Evolutionary conservation across 2,113 vertebrate genomes (phyloP).

Genomic region (Sylvilagus bachmani): DNA sequence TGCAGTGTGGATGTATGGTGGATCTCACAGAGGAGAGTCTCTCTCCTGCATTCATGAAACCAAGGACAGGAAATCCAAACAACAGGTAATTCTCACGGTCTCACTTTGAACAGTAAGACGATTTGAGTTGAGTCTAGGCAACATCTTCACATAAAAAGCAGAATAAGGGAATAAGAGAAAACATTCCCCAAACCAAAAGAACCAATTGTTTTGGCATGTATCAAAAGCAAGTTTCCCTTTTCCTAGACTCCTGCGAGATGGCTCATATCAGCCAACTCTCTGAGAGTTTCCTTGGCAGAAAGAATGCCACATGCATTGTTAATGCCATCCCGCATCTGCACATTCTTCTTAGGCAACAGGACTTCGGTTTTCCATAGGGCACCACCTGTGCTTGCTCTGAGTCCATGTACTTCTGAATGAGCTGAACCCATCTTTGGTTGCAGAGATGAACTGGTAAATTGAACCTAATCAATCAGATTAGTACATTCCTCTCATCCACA

Average conservation of each 20-base stretch:
- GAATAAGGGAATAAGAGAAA: not conserved
- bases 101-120: not conserved
- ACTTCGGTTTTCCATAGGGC: not conserved
- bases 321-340: too few relatives aligned
- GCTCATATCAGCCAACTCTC: not conserved
- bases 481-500: not conserved
- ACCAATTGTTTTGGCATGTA: slow-evolving; percentile 4
- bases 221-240: not conserved
- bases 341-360: not conserved
- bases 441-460: not conserved
- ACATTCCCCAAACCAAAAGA: slow-evolving; percentile 26
- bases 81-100: not conserved
- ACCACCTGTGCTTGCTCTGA: not conserved
- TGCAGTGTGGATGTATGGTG: slow-evolving; percentile 51
- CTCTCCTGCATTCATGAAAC: slow-evolving; percentile 40
- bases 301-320: not conserved
- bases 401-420: not conserved
- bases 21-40: slow-evolving; percentile 17
- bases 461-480: not conserved
- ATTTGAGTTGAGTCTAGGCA: not conserved
- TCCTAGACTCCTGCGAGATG: not conserved
- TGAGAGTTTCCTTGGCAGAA: slow-evolving; percentile 37
- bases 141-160: not conserved
- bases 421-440: not conserved
- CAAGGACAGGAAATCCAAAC: slow-evolving; percentile 1